Evolutionary conservation across 2,113 vertebrate species (phyloP).

Genomic region (Otus sunia): DNA sequence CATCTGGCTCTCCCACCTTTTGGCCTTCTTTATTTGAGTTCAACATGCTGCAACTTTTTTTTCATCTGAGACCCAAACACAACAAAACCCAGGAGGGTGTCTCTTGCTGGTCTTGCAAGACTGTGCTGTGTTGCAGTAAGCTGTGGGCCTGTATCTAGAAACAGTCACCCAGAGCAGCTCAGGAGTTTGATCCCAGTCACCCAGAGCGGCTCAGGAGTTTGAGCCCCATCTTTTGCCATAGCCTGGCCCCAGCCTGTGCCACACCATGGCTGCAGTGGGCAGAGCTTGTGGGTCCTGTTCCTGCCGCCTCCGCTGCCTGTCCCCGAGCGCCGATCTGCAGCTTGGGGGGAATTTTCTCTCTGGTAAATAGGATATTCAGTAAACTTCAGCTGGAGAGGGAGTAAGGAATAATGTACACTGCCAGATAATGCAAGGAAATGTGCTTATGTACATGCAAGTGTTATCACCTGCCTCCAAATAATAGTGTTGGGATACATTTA

Average conservation of each 20-base stretch:
- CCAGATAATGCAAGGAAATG: background rate
- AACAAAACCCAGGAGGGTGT: background rate
- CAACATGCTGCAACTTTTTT: background rate
- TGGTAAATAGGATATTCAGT: background rate
- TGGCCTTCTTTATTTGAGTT: background rate
- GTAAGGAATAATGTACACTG: background rate
- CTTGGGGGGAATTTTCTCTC: background rate
- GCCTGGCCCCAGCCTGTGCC: background rate
- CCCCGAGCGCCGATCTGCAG: background rate
- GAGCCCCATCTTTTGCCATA: no score
- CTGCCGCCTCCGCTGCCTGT: background rate
- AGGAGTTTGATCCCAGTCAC: accelerated
- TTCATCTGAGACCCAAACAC: background rate
- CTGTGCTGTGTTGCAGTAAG: background rate
- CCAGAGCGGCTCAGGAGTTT: no score
- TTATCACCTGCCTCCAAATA: background rate
- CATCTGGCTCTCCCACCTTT: background rate
- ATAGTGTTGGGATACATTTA: background rate
- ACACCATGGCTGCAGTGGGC: background rate
- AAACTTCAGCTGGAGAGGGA: background rate
- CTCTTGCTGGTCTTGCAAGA: background rate
- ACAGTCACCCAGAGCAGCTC: background rate
- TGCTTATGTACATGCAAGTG: background rate
- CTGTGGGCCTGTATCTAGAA: background rate
- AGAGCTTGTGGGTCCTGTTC: accelerated